Base-by-base conservation (phyloP, 2,888 invertebrate species). In the Drosophila mayaguana region DNA sequence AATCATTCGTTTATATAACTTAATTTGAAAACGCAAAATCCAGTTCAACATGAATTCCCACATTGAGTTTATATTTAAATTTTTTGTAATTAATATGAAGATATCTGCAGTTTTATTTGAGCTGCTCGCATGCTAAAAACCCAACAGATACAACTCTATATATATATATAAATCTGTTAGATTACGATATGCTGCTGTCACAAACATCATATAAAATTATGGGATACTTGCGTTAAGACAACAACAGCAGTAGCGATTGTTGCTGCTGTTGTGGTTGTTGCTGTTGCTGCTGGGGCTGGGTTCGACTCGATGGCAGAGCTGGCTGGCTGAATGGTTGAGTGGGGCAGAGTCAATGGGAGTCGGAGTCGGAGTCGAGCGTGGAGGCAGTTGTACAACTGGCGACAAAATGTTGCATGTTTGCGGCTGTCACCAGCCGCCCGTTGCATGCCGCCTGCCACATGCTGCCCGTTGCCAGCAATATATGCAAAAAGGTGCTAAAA, bases 401-500 rank as follows among this genome's bases (percentile, higher is more conserved):
- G 87, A 88, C 85, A 89, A 89, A 87, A 87, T 85, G 89, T 88
- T 89, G 89, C 89, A 84, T 89, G 89, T 83, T 88, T 85, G 85
- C 64, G 81, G 82, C 85, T 87, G 86, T 89, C 89, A 89, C 69
- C 80, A 76, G 75, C 65, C 51, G 63, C 56, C 70, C 66, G 72
- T 43, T 61, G 64, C 62, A 48, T 38, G 59, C 62, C 51, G 48
- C 57, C 43, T 54, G 68, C 59, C 45, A 18, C 40, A 54, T 57
- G 75, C 57, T 42, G 72, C 78, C 46, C 25, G 55, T 64, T 74
- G 69, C 65, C 55, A 55, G 80, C 78, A 89, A 87, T 84, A 78
- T 86, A 86, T 88, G 89, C 86, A 89, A 89, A 85, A 87, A 88
- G 83, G 90, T 90, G 89, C 88, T 87, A 85, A 88, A 90, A 85